Evolutionary conservation across 2,797 vertebrate species (phyloP).

Genomic region (Aselliscus stoliczkanus): DNA sequence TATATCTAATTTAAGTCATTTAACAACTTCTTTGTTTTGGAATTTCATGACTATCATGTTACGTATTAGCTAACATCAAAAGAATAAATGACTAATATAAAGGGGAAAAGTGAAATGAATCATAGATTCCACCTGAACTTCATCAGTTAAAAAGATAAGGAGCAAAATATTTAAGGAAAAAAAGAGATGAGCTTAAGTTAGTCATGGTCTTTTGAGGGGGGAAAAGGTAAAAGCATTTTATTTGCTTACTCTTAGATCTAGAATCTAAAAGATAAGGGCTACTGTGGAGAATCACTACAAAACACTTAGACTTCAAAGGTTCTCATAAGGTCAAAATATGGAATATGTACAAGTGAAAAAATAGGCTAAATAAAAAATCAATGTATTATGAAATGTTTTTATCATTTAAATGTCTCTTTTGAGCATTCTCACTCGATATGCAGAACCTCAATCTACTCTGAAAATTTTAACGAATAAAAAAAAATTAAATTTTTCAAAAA

Average conservation of each 20-base stretch:
- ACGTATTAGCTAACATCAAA: constrained; percentile 79
- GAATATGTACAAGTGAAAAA: not conserved
- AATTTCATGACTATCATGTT: constrained; percentile 74
- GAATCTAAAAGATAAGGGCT: not conserved
- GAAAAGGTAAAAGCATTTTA: constrained; percentile 12
- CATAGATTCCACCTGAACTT: constrained; percentile 74
- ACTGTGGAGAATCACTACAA: not conserved
- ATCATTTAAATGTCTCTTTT: constrained; percentile 3
- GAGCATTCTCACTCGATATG: not conserved
- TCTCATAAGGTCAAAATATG: not conserved
- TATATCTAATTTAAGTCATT: constrained; percentile 51
- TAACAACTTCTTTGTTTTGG: constrained; percentile 69
- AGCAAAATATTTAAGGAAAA: constrained; percentile 71
- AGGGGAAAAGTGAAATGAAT: constrained; percentile 78
- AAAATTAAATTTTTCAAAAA: constrained; percentile 45
- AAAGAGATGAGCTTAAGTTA: constrained; percentile 52
- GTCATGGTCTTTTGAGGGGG: constrained; percentile 19
- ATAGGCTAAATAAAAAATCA: not conserved
- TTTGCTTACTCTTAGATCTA: constrained; percentile 15
- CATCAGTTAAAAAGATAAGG: constrained; percentile 70
- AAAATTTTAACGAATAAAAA: constrained; percentile 15
- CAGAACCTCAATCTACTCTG: not conserved
- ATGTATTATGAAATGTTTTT: not conserved
- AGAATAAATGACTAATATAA: constrained; percentile 76
- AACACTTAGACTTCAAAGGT: not conserved